A percentile compares a stretch with the other conserved stretches of the same genome.
Conservation (phyloP, 2,888 invertebrate genomes). For the Mystacides longicornis region DNA sequence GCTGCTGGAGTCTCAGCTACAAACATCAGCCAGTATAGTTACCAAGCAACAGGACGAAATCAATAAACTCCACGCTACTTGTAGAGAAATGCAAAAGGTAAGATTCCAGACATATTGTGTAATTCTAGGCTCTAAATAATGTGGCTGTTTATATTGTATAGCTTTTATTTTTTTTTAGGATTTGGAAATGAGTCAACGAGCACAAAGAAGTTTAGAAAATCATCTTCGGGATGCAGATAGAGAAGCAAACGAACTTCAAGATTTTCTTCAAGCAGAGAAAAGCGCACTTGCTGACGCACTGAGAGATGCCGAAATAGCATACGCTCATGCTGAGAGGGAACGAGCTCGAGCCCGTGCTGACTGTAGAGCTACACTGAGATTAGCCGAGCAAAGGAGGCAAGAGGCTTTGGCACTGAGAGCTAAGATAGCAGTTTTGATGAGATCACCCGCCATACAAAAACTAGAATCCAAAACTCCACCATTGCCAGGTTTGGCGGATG, state of each 20-base stretch:
- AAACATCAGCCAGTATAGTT: slow-evolving; percentile 66
- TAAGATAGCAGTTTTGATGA: slow-evolving; percentile 42
- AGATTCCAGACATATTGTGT: neutral
- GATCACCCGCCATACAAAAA: slow-evolving; percentile 18
- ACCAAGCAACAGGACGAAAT: slow-evolving; percentile 71
- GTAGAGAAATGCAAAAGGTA: slow-evolving; percentile 63
- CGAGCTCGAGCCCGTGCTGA: slow-evolving; percentile 62
- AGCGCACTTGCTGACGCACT: slow-evolving; percentile 70
- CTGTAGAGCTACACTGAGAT: slow-evolving; percentile 68
- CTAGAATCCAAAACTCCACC: slow-evolving; percentile 4
- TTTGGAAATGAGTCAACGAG: slow-evolving; percentile 58
- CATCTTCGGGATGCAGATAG: slow-evolving; percentile 72
- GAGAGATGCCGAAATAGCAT: slow-evolving; percentile 66
- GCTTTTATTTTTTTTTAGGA: slow-evolving; percentile 41
- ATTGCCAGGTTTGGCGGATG: slow-evolving; percentile 54
- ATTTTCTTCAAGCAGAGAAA: slow-evolving; percentile 82
- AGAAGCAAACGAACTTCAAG: slow-evolving; percentile 77
- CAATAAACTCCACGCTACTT: slow-evolving; percentile 59
- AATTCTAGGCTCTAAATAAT: neutral
- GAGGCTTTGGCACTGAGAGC: slow-evolving; percentile 51
- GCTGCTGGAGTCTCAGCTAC: slow-evolving; percentile 67
- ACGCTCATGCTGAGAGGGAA: slow-evolving; percentile 36
- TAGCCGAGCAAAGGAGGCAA: slow-evolving; percentile 72
- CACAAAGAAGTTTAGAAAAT: slow-evolving; percentile 60
- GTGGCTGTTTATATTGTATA: neutral